Conservation (phyloP, 2,113 vertebrate species). For the Mus pahari region DNA sequence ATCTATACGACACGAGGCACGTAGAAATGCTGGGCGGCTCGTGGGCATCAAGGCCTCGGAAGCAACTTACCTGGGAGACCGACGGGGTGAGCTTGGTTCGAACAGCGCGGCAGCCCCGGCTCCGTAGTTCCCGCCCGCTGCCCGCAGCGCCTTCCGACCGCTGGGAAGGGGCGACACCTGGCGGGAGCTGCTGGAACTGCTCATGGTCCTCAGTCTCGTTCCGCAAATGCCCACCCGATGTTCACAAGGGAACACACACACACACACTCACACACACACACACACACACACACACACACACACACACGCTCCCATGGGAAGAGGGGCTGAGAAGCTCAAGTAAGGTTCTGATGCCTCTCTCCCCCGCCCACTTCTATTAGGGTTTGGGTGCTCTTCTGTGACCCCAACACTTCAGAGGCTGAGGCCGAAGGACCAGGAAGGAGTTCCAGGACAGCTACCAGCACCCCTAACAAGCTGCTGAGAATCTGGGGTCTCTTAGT, state of each 20-base stretch:
- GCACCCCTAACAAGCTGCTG: not conserved
- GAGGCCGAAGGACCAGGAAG: not conserved
- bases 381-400: no score
- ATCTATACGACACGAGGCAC: not conserved
- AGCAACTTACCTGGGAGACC: not conserved
- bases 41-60: not conserved
- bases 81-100: not conserved
- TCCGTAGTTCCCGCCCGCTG: no score
- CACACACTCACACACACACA: not conserved
- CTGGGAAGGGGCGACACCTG: conserved; percentile 81
- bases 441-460: not conserved
- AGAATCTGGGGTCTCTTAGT: not conserved
- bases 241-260: not conserved
- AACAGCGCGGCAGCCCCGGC: not conserved
- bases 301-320: no score
- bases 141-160: not conserved
- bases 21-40: not conserved
- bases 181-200: conserved; percentile 51
- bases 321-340: no score
- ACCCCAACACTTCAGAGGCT: not conserved
- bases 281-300: no score
- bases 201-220: not conserved
- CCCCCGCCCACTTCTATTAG: not conserved
- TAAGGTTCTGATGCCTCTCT: not conserved
- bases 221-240: not conserved